Conservation (phyloP, 2,113 vertebrate genomes). For the Hypanus sabinus region DNA sequence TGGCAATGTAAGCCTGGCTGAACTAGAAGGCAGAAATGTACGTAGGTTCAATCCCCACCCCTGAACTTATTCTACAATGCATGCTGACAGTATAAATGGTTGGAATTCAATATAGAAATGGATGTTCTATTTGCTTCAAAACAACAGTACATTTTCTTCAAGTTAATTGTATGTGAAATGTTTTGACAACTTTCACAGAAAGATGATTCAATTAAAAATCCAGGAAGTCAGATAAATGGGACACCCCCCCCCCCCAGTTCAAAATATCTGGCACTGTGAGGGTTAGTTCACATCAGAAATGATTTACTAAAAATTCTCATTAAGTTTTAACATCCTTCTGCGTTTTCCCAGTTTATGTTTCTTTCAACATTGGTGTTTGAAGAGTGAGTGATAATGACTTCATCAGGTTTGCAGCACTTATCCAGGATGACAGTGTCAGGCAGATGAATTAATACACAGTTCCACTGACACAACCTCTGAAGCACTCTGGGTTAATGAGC, state of each 20-base stretch:
- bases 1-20: not conserved
- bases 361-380: slow-evolving; percentile 25
- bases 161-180: not conserved
- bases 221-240: not conserved
- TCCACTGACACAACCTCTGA: not conserved
- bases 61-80: not conserved
- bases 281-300: not conserved
- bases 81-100: not conserved
- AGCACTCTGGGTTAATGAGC: not conserved
- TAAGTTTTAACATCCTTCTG: slow-evolving; percentile 21
- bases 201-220: not conserved
- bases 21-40: not conserved
- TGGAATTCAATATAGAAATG: not conserved
- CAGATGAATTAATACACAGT: slow-evolving; percentile 26
- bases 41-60: not conserved
- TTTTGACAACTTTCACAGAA: not conserved
- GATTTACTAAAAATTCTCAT: slow-evolving; percentile 3
- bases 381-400: slow-evolving; percentile 29
- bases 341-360: not conserved
- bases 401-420: not conserved
- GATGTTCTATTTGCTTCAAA: not conserved
- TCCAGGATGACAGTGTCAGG: slow-evolving; percentile 21
- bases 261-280: not conserved
- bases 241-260: not conserved
- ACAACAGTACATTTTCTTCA: not conserved